Base-by-base conservation (phyloP, 2,797 vertebrate genomes). In the Melanotaenia trifasciata region DNA sequence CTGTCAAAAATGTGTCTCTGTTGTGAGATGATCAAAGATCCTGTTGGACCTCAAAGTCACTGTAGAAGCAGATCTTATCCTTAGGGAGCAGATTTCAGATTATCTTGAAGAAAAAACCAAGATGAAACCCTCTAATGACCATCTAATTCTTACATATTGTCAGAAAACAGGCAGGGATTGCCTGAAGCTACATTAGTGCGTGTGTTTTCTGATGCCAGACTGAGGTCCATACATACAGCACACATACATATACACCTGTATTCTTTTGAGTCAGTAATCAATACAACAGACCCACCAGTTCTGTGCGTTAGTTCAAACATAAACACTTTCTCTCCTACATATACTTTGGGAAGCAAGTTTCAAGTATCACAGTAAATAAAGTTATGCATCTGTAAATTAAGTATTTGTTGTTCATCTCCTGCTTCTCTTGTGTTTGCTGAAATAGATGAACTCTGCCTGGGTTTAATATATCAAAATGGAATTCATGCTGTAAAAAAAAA, bases 401-500 rank as follows among this genome's bases (percentile, higher is more conserved):
- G 57, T 78, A 36, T 71, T 70, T 72, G 71, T 81, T 64, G 65
- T 69, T 85, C 76, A 74, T 88, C 79, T 86, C 78, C 79, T 70
- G n/a, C 79, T 78, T 88, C 28, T 65, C 83, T 87, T 51, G 78
- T 88, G 79, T 87, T 90, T 83, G 79, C 83, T 90, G 79, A 89
- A 87, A 90, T 70, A 89, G 83, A 88, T 87, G 78, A 84, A 81
- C 79, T 90, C 86, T 88, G 85, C 87, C 86, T 93, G 90, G 86
- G 89, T 82, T 76, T 75, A 80, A 69, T 82, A 81, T 70, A 70
- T 90, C 89, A 91, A 89, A 90, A 92, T 84, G 89, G 82, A 93
- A 90, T 92, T 90, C 83, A 94, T 94, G 93, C 93, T 94, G 94
- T 95, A 90, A 92, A 93, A 93, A 92, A 87, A 87, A 91, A 93